phyloP scores from a whole-genome alignment of 2,797 vertebrate species.

The Chaenodraco wilsoni region DNA sequence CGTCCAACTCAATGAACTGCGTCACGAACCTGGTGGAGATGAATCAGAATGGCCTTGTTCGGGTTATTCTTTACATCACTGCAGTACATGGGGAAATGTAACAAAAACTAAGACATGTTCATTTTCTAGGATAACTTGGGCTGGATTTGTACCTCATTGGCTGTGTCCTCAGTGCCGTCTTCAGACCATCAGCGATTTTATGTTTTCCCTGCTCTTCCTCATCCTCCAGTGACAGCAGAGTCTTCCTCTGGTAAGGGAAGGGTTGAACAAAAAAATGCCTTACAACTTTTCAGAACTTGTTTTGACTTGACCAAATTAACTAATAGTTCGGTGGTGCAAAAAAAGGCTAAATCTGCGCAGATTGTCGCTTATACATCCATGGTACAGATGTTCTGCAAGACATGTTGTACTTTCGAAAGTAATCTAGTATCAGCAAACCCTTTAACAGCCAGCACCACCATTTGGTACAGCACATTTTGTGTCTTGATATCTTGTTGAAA shows the following conservation, averaged over 20 bases:
- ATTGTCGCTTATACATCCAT: too few species aligned
- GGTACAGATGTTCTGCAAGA: too few species aligned
- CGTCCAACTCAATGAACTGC: constrained; percentile 94
- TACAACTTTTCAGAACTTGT: neutral
- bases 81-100: neutral
- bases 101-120: neutral
- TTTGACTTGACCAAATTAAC: neutral
- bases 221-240: constrained; percentile 87
- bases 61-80: neutral
- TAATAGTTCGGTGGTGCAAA: neutral
- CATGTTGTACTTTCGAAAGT: too few species aligned
- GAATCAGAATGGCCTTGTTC: neutral
- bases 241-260: constrained; percentile 85
- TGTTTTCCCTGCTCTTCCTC: constrained; percentile 92
- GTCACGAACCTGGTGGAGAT: constrained; percentile 89
- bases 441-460: too few species aligned
- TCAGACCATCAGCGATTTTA: constrained; percentile 91
- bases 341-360: too few species aligned
- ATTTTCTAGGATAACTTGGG: neutral
- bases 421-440: too few species aligned
- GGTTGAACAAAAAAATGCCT: neutral
- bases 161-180: constrained; percentile 95
- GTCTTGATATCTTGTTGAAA: too few species aligned
- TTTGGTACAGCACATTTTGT: too few species aligned
- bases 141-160: constrained; percentile 88